Percentiles rank a stretch among this genome's conserved stretches.
Evolutionary conservation across 2,797 vertebrate genomes (phyloP).

Genomic region (Erithacus rubecula): DNA sequence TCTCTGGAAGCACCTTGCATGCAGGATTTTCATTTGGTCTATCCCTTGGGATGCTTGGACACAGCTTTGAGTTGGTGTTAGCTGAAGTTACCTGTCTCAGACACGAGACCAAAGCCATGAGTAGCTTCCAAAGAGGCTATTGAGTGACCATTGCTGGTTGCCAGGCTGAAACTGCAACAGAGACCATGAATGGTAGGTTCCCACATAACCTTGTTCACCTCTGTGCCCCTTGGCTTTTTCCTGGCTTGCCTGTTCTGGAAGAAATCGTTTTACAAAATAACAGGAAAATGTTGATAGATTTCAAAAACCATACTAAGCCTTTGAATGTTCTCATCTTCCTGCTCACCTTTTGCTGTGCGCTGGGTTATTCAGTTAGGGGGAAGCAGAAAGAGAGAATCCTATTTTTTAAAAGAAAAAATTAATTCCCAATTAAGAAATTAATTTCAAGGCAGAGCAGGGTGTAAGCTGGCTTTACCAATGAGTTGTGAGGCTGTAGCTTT

Average conservation of each 20-base stretch:
- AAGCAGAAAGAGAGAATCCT: background rate
- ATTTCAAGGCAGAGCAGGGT: background rate
- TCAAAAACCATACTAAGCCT: background rate
- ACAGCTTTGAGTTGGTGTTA: background rate
- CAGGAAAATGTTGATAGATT: background rate
- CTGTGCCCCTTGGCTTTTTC: background rate
- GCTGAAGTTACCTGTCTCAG: background rate
- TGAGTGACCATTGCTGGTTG: background rate
- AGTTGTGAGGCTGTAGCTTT: background rate
- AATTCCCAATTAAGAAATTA: background rate
- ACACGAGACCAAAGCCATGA: rapidly evolving
- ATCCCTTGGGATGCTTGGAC: background rate
- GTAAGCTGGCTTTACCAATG: background rate
- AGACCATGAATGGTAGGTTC: background rate
- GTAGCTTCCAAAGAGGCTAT: background rate
- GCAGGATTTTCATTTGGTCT: background rate
- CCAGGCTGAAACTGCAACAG: background rate
- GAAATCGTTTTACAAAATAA: background rate
- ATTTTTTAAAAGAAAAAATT: background rate
- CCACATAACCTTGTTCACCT: background rate
- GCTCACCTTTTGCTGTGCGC: background rate
- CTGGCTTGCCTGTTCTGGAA: background rate
- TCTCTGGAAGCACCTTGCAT: background rate
- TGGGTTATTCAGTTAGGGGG: background rate
- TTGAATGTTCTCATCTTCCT: background rate